Evolutionary conservation across 2,113 vertebrate genomes (phyloP).

Genomic region (Petromus typicus): DNA sequence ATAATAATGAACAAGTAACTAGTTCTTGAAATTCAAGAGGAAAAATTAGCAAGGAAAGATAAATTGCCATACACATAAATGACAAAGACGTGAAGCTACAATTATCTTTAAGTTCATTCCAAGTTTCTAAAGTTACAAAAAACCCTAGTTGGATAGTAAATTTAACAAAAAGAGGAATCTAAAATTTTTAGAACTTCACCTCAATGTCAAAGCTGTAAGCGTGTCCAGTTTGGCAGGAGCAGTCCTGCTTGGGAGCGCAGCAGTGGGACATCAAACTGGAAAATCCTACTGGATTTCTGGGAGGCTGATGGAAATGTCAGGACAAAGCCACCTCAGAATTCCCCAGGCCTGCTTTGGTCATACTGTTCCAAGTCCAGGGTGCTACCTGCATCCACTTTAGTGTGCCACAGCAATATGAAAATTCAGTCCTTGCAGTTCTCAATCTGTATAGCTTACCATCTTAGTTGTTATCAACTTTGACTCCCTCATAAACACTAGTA

Average conservation of each 20-base stretch:
- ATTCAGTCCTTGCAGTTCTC: not conserved
- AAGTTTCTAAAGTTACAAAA: slow-evolving; percentile 69
- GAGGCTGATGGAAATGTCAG: not conserved
- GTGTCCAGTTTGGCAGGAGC: not conserved
- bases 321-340: not conserved
- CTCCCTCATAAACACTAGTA: not conserved
- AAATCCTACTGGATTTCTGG: slow-evolving; percentile 26
- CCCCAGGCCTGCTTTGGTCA: not conserved
- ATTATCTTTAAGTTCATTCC: slow-evolving; percentile 56
- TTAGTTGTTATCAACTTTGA: not conserved
- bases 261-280: not conserved
- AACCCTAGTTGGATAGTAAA: slow-evolving; percentile 49
- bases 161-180: not conserved
- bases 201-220: not conserved
- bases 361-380: not conserved
- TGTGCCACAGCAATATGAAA: not conserved
- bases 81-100: slow-evolving; percentile 51
- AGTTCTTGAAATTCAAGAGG: slow-evolving; percentile 81
- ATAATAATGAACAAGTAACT: slow-evolving; percentile 81
- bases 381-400: not conserved
- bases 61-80: slow-evolving; percentile 73
- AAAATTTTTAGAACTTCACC: not conserved
- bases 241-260: not conserved
- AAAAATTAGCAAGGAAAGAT: slow-evolving; percentile 77
- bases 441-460: not conserved